phyloP scores from a whole-genome alignment of 2,888 invertebrate genomes.

The Cheilosia pagana region DNA sequence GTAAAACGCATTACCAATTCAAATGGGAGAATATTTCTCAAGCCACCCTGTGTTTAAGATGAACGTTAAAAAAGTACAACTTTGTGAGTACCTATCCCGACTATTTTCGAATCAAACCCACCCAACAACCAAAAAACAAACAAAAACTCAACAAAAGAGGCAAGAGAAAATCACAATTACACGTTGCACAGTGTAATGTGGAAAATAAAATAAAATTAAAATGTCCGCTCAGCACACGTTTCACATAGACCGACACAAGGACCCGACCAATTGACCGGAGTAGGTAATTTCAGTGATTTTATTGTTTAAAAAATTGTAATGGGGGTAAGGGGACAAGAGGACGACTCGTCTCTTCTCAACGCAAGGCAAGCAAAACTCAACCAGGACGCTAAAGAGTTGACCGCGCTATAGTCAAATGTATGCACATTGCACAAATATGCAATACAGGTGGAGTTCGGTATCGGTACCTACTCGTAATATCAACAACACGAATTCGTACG shows the following conservation, averaged over 20 bases:
- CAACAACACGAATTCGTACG: slow-evolving; percentile 68
- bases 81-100: too few species aligned
- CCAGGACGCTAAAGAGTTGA: slow-evolving; percentile 30
- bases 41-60: too few species aligned
- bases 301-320: slow-evolving; percentile 62
- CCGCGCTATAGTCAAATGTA: neutral
- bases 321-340: slow-evolving; percentile 3
- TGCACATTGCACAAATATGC: slow-evolving; percentile 4
- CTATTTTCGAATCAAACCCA: neutral
- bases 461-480: slow-evolving; percentile 20
- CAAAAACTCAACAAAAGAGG: neutral
- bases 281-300: slow-evolving; percentile 64
- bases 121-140: neutral
- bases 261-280: slow-evolving; percentile 34
- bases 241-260: slow-evolving; percentile 49
- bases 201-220: neutral
- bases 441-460: slow-evolving; percentile 19
- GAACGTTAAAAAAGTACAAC: too few species aligned
- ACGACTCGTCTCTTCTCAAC: neutral
- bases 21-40: too few species aligned
- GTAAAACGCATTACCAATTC: too few species aligned
- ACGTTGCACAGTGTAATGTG: slow-evolving; percentile 28
- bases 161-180: slow-evolving; percentile 55
- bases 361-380: slow-evolving; percentile 16
- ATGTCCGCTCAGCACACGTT: slow-evolving; percentile 18